Conservation (phyloP, 2,888 invertebrate genomes). For the Leptinotarsa rubiginosa region DNA sequence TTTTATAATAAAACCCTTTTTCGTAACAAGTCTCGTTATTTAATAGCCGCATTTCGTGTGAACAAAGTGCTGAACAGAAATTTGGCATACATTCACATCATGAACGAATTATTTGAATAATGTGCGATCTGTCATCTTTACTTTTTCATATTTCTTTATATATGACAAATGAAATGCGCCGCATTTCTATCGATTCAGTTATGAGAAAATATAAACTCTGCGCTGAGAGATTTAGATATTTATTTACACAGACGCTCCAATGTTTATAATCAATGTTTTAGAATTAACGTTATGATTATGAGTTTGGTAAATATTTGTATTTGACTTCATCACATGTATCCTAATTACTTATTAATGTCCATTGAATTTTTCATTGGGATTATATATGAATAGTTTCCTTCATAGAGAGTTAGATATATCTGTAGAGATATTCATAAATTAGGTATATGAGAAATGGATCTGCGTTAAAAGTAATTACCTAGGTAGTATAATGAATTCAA, state of each 20-base stretch:
- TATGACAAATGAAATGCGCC: background rate
- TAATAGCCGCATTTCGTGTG: too few relatives aligned
- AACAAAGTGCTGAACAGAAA: too few relatives aligned
- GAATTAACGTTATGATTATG: background rate
- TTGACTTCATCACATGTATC: background rate
- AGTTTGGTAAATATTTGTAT: background rate
- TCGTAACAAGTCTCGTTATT: too few relatives aligned
- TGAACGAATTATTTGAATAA: background rate
- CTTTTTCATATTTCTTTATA: background rate
- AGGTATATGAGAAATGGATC: too few relatives aligned
- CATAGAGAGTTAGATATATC: too few relatives aligned
- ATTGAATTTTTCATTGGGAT: background rate
- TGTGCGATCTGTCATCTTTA: background rate
- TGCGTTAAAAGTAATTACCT: too few relatives aligned
- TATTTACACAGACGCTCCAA: background rate
- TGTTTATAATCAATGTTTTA: background rate
- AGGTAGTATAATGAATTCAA: too few relatives aligned
- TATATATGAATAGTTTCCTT: background rate
- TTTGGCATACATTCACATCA: too few relatives aligned
- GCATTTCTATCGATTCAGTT: background rate
- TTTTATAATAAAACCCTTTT: too few relatives aligned
- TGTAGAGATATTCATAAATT: too few relatives aligned
- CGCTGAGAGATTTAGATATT: background rate
- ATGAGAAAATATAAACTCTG: background rate
- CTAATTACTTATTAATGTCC: background rate